These are phyloP conservation scores for Enteromius anoplus DNA, from an alignment of 2,797 vertebrate genomes.

Conservation along the genomic window DNA sequence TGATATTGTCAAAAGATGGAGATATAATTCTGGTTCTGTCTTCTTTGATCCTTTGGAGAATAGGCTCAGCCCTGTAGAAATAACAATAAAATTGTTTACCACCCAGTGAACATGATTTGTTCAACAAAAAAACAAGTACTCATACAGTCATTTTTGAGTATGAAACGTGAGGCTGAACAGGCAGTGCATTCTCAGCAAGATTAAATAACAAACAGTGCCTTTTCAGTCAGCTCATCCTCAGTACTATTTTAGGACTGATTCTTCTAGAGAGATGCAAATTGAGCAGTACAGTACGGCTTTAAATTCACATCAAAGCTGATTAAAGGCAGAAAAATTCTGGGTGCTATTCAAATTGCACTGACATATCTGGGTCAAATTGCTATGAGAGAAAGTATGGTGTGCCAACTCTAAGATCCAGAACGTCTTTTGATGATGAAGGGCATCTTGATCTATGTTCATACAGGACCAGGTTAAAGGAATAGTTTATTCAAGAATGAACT, in stretches of 20 bases:
- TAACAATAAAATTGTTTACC: slow-evolving; percentile 21
- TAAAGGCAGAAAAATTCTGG: slow-evolving; percentile 54
- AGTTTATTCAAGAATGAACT: neutral
- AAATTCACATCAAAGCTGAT: slow-evolving; percentile 53
- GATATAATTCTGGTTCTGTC: slow-evolving; percentile 92
- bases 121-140: neutral
- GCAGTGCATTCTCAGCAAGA: neutral
- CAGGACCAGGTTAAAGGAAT: slow-evolving; percentile 1
- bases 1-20: slow-evolving; percentile 96
- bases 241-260: slow-evolving; percentile 19
- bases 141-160: neutral
- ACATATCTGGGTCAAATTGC: slow-evolving; percentile 65
- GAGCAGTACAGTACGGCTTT: slow-evolving; percentile 47
- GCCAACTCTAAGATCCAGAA: slow-evolving; percentile 34
- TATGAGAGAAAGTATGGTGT: slow-evolving; percentile 33
- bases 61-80: slow-evolving; percentile 88
- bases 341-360: slow-evolving; percentile 59
- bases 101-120: neutral
- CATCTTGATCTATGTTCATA: slow-evolving; percentile 28
- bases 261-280: slow-evolving; percentile 26
- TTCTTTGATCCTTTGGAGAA: slow-evolving; percentile 91
- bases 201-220: slow-evolving; percentile 18
- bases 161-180: neutral
- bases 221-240: slow-evolving; percentile 14
- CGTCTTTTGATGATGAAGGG: slow-evolving; percentile 39